phyloP scores from a whole-genome alignment of 2,113 vertebrate genomes.

The Erythrocebus patas region DNA sequence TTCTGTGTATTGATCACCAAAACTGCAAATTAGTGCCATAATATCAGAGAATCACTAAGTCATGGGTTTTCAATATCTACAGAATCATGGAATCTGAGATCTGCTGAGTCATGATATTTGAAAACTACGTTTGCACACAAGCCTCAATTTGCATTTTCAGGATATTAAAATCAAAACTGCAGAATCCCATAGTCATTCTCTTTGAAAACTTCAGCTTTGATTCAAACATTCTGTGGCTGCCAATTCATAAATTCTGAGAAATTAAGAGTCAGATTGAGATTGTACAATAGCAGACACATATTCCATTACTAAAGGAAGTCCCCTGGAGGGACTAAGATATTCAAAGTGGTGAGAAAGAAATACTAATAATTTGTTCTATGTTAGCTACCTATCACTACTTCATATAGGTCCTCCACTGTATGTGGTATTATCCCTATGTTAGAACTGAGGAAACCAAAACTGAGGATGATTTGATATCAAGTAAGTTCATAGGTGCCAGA shows the following conservation, averaged over 20 bases:
- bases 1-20: not conserved
- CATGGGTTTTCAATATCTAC: not conserved
- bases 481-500: not conserved
- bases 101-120: not conserved
- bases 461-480: not conserved
- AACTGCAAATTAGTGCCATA: not conserved
- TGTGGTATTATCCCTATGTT: no score
- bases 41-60: not conserved
- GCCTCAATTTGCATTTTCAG: not conserved
- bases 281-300: not conserved
- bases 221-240: not conserved
- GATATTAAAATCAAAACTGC: not conserved
- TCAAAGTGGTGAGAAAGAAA: not conserved
- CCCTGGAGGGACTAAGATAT: not conserved
- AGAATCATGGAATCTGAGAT: not conserved
- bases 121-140: not conserved
- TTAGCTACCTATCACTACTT: not conserved
- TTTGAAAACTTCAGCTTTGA: not conserved
- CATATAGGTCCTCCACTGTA: not conserved
- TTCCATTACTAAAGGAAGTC: not conserved
- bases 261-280: not conserved
- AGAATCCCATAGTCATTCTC: not conserved
- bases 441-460: not conserved
- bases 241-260: not conserved
- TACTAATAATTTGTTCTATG: not conserved